Evolutionary conservation across 2,797 vertebrate genomes (phyloP), one percentile per base, ranked within the genome.

Genomic region (Neoniphon sammara): DNA sequence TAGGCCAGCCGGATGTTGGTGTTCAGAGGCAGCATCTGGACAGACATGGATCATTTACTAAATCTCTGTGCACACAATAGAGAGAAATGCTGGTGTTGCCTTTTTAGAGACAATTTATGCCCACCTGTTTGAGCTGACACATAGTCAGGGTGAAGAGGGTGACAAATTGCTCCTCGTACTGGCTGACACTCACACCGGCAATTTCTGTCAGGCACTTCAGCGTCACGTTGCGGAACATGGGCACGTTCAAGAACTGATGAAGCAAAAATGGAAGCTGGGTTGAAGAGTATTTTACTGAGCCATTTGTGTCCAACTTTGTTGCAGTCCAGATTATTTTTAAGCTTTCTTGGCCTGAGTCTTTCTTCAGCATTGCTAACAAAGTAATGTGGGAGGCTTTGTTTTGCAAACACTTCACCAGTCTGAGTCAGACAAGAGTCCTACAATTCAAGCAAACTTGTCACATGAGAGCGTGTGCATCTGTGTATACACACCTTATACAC

Each of bases 121-220:
- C 5, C 23, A 99, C 97, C 97, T 98, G 96, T 91, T 99, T 99
- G 60, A 99, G 95, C 92, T 99, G 97, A 94, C 96, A 95, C 97
- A 98, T 99, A 77, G 97, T 99, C 88, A 99, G 93, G 2, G 97
- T 99, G 85, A 99, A 99, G 58, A 97, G 94, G 0, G 94, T 98
- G 87, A 98, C 96, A 66, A 99, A 99, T 75, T 99, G 98, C 84
- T 99, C 98, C 90, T 99, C 97, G 21, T 99, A 99, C 77, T 99
- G 98, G 91, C 96, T 98, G 84, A 99, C 98, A 54, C 96, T 99
- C 81, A 98, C 97, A 52, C 97, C 97, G 58, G 97, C 97, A 72
- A 99, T 99, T 93, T 99, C 98, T 17, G 98, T 99, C 94, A 99
- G 93, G 94, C 98, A 98, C 92, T 99, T 99, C 82, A 99, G 91